phyloP scores from a whole-genome alignment of 2,113 vertebrate species.

The Falco punctatus region DNA sequence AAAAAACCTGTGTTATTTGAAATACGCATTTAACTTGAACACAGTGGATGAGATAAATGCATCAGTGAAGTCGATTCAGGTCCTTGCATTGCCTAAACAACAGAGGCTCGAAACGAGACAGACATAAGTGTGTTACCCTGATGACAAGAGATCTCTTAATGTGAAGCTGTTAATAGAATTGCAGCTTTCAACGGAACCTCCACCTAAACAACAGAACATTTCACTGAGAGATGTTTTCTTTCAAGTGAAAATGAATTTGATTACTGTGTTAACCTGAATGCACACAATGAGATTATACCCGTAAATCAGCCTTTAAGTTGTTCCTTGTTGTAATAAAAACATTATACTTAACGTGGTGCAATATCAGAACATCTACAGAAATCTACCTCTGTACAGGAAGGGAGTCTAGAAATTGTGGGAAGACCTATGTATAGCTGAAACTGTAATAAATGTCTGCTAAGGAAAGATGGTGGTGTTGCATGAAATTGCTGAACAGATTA shows the following conservation, averaged over 20 bases:
- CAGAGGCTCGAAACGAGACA: background rate
- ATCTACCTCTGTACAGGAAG: slow-evolving; percentile 53
- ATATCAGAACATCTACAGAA: slow-evolving; percentile 38
- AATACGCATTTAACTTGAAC: background rate
- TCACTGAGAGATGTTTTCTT: background rate
- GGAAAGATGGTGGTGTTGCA: background rate
- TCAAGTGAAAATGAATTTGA: background rate
- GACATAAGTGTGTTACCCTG: background rate
- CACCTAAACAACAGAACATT: background rate
- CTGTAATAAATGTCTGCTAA: background rate
- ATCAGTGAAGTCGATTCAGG: background rate
- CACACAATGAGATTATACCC: background rate
- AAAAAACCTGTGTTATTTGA: background rate
- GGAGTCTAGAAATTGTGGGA: background rate
- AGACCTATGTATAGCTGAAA: background rate
- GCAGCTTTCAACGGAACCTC: background rate
- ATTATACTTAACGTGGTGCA: background rate
- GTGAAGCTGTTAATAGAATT: background rate
- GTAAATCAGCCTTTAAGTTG: background rate
- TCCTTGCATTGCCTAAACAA: background rate
- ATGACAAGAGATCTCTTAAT: background rate
- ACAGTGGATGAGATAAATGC: background rate
- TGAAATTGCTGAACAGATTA: background rate
- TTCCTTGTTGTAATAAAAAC: background rate
- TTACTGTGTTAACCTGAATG: background rate